Percentiles rank a stretch among this genome's conserved stretches.
phyloP scores from a whole-genome alignment of 2,888 invertebrate species.

The Nomada hirtipes region DNA sequence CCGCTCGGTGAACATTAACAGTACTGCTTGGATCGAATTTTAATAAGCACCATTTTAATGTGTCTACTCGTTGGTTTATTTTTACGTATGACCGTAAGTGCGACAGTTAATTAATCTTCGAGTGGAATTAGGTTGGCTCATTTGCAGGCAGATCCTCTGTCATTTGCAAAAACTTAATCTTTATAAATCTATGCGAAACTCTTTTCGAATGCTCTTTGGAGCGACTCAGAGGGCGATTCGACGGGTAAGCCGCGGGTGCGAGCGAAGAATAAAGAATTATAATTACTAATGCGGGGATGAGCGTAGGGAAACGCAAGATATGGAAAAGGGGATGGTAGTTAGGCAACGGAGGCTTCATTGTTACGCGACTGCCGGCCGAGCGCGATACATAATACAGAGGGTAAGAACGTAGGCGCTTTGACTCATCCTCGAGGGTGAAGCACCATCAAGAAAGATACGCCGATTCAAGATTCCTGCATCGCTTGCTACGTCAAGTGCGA shows the following conservation, averaged over 20 bases:
- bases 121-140: too few relatives aligned
- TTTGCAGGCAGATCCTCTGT: too few relatives aligned
- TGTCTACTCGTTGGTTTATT: too few relatives aligned
- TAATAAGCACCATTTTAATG: too few relatives aligned
- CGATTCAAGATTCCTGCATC: conserved; percentile 31
- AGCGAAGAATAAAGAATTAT: not conserved
- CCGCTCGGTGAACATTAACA: too few relatives aligned
- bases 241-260: too few relatives aligned
- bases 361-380: conserved; percentile 8
- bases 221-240: not conserved
- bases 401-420: conserved; percentile 41
- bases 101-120: too few relatives aligned
- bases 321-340: conserved; percentile 11
- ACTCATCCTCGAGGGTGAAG: conserved; percentile 39
- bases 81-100: too few relatives aligned
- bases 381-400: conserved; percentile 22
- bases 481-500: conserved; percentile 13
- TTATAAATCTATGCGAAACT: not conserved
- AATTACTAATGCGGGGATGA: conserved; percentile 9
- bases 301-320: not conserved
- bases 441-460: conserved; percentile 37
- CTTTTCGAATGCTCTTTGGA: not conserved
- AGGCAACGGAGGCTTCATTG: conserved; percentile 24
- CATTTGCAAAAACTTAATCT: too few relatives aligned
- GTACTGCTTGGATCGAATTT: too few relatives aligned